phyloP scores from a whole-genome alignment of 2,888 invertebrate species.

The Hirtodrosophila alboralis region DNA sequence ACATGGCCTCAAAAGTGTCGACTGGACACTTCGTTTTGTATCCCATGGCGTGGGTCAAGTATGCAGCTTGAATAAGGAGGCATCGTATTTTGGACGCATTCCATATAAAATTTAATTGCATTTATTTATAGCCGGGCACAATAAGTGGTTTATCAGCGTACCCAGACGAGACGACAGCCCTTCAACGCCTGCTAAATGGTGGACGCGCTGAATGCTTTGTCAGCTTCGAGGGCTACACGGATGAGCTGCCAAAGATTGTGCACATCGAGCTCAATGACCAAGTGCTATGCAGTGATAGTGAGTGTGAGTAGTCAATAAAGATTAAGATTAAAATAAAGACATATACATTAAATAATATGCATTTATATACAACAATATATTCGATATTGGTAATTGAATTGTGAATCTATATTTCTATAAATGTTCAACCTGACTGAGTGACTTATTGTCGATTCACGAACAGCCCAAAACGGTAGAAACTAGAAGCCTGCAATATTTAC shows the following conservation, averaged over 20 bases:
- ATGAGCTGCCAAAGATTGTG: slow-evolving; percentile 57
- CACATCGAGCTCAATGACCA: slow-evolving; percentile 45
- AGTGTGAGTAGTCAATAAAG: slow-evolving; percentile 50
- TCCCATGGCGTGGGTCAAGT: slow-evolving; percentile 32
- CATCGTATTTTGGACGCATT: neutral
- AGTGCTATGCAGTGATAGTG: slow-evolving; percentile 36
- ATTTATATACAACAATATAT: too few relatives aligned
- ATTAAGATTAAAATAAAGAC: too few relatives aligned
- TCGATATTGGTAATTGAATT: too few relatives aligned
- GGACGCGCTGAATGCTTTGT: slow-evolving; percentile 44
- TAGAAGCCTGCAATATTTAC: too few relatives aligned
- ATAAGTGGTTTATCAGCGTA: slow-evolving; percentile 43
- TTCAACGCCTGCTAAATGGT: slow-evolving; percentile 43
- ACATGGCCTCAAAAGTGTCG: slow-evolving; percentile 33
- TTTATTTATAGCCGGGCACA: slow-evolving; percentile 29
- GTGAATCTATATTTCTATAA: too few relatives aligned
- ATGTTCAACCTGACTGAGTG: too few relatives aligned
- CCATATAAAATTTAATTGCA: neutral
- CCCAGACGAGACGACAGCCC: slow-evolving; percentile 39
- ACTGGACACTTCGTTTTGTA: slow-evolving; percentile 42
- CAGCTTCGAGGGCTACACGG: slow-evolving; percentile 30
- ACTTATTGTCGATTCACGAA: too few relatives aligned
- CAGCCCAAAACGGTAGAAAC: too few relatives aligned
- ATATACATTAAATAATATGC: too few relatives aligned
- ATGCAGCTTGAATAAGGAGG: neutral